Base-by-base conservation (phyloP, 2,113 vertebrate species). In the Melozone crissalis region DNA sequence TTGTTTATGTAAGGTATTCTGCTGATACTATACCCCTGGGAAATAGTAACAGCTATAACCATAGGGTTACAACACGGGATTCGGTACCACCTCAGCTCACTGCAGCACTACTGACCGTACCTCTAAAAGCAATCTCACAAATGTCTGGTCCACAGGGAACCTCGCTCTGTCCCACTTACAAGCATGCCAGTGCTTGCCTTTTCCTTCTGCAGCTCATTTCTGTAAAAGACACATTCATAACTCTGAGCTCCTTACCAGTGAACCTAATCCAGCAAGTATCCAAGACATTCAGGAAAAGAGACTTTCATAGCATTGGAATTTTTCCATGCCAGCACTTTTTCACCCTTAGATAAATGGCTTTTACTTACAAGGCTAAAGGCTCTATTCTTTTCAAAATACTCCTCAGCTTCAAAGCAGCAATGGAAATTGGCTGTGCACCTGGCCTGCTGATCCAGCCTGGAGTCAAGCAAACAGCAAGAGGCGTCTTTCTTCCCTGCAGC, bases 311-410 rank as follows among this genome's bases (percentile, higher is more conserved):
- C 89, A 43, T 51, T 72, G 84, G 95, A 96, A 97, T 95, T 95
- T 97, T 97, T 96, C 95, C 97, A 97, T 68, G 54, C 97, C 87
- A 89, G 93, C 69, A 88, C 77, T 94, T 97, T 96, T 97, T 96
- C 91, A 96, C 92, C 90, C 87, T 84, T 80, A 97, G 91, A 97
- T 97, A 96, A 97, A 97, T 96, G 90, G 75, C 84, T 95, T 97
- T 98, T 94, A 96, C 95, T 97, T 94, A 73, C 33, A 66, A 69
- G 71, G 96, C 95, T 94, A 95, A 97, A 76, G 76, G 87, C 92
- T 91, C 96, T 74, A 93, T 97, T 98, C 89, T 97, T 96, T 96
- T 96, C 88, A 95, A 96, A 97, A 95, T 89, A 89, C 80, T 97
- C 96, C 78, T 81, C 93, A 84, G 82, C 94, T 97, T 97, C 95